phyloP scores from a whole-genome alignment of 1,140 invertebrate species.

The Polypedilum pembai region DNA sequence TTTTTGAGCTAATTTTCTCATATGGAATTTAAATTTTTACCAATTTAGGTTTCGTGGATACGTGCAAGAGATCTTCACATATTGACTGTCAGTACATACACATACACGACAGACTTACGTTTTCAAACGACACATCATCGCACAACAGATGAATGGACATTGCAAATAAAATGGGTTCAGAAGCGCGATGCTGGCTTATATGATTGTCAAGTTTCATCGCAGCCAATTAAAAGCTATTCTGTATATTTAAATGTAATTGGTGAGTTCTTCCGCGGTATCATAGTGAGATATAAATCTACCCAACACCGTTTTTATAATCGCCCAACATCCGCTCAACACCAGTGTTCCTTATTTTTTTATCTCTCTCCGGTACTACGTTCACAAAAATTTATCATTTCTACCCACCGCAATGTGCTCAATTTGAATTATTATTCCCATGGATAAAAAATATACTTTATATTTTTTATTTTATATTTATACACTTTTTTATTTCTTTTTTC shows the following conservation, averaged over 20 bases:
- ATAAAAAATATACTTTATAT: too few species aligned
- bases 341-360: background rate
- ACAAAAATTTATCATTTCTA: background rate
- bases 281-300: background rate
- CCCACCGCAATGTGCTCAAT: background rate
- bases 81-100: constrained; percentile 71
- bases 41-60: constrained; percentile 65
- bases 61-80: constrained; percentile 73
- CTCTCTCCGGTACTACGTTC: background rate
- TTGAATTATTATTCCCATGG: background rate
- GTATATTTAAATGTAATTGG: constrained; percentile 63
- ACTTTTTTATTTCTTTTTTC: too few species aligned
- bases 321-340: background rate
- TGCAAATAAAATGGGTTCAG: constrained; percentile 79
- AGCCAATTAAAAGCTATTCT: constrained; percentile 60
- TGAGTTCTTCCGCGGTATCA: constrained; percentile 44
- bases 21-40: background rate
- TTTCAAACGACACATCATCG: constrained; percentile 69
- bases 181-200: constrained; percentile 71
- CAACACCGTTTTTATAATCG: background rate
- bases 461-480: too few species aligned
- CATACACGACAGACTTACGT: constrained; percentile 73
- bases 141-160: constrained; percentile 72
- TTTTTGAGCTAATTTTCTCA: background rate
- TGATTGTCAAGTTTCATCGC: constrained; percentile 74